Base-by-base conservation (phyloP, 2,888 invertebrate genomes). In the Biston stratarius region DNA sequence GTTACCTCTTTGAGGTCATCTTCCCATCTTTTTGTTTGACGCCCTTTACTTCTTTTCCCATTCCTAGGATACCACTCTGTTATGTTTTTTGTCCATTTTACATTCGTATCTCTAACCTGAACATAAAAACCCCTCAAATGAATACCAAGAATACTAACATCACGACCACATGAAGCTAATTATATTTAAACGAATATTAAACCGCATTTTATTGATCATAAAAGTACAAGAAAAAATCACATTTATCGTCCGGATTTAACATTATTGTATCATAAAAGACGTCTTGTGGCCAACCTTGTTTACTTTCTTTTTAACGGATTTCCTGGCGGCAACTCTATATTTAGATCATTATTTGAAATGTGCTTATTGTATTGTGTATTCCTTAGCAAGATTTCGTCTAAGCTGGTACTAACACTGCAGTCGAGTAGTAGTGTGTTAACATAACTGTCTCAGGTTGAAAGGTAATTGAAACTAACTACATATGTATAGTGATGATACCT, bases 261-360 rank as follows among this genome's bases (percentile, higher is more conserved):
- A 80, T 83, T 82, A 84, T 82, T 80, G 79, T 76, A 67, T 79
- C 81, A 74, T 85, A 83, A 86, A 86, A 69, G 60, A 70, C 64
- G 68, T 61, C 60, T 69, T 65, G 70, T 65, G 61, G 67, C 61
- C 59, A n/a, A 14, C 11, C 45, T 14, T 71, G 68, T 71, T 74
- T 70, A 63, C 70, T 71, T 61, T 44, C 60, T 40, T 48, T 70
- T 74, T 74, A 72, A 70, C 66, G 72, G 59, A 69, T 71, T 72
- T 74, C 49, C 67, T 66, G 69, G 40, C 45, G 61, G 51, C 40
- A 33, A 52, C 24, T 44, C 66, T 72, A 69, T 63, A 48, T 58
- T 56, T 64, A 65, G 51, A 63, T 15, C 12, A 61, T 48, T 62
- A 60, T 59, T 64, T 55, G 45, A 55, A 51, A 57, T 44, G 52